Base-by-base conservation (phyloP, 2,888 invertebrate genomes). In the Amiota minor region DNA sequence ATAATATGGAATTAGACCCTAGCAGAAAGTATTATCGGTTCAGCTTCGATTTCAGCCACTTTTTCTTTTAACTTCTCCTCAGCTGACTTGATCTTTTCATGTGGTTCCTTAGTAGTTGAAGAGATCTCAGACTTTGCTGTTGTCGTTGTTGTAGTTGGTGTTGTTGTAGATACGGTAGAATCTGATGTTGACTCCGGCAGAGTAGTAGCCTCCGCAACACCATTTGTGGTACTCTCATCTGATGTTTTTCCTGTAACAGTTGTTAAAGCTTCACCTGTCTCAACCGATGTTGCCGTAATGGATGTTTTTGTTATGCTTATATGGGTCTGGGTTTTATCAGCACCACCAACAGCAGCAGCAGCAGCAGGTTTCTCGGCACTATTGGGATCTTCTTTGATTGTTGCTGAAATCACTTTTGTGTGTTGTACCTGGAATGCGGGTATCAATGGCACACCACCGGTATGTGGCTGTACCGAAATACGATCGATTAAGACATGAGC, bases 21-120 rank as follows among this genome's bases (percentile, higher is more conserved):
- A 9, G 89, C 83, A 45, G 89, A 88, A 9, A 90, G 81, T 73
- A 90, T 90, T 11, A 90, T 79, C n/a, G 90, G 90, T 35, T 89
- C 89, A 35, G 89, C 89, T 79, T 89, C 89, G 49, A 89, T 88
- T 77, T 90, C 90, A 35, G 88, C 89, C 4, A 89, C 83, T 81
- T 89, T 89, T 70, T 88, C 88, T 77, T 89, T 89, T 1, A 89
- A 81, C 74, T 89, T 84, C 65, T 87, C 79, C 76, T 89, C 89
- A 20, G 76, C 86, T 75, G 84, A 80, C 76, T 87, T 85, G 2
- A 87, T 81, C 70, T 88, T 81, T 35, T 83, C 79, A 47, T 78
- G 81, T 50, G 86, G 78, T 49, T 78, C 77, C 71, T 83, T 81
- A 0, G 83, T 79, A 14, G 86, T 81, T 62, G 81, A 80, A 61